Conservation (phyloP, 2,797 vertebrate genomes). For the Australoheros facetus region DNA sequence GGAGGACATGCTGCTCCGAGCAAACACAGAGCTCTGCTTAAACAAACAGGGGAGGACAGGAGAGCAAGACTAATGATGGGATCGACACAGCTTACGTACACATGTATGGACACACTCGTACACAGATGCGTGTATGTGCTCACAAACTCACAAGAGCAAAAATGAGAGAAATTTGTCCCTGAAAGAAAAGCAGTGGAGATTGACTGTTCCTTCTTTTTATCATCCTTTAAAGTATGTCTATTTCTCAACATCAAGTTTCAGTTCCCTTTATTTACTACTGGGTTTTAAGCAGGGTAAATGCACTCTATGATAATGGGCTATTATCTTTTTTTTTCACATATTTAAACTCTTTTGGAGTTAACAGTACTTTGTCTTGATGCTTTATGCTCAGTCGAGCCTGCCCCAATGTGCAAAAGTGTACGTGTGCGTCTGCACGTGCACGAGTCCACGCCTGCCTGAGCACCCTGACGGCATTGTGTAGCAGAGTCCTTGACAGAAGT, state of each 20-base stretch:
- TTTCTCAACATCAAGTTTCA: not conserved
- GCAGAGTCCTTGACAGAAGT: conserved; percentile 85
- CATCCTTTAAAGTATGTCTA: not conserved
- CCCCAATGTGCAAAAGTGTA: conserved; percentile 4
- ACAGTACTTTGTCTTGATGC: conserved; percentile 14
- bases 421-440: conserved; percentile 13
- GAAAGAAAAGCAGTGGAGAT: conserved; percentile 66
- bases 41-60: conserved; percentile 93
- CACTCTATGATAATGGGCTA: not conserved
- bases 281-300: not conserved
- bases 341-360: not conserved
- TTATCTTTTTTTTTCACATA: not conserved
- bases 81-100: conserved; percentile 81
- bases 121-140: conserved; percentile 46
- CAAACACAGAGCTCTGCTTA: conserved; percentile 86
- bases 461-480: conserved; percentile 73
- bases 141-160: conserved; percentile 52
- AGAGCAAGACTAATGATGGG: conserved; percentile 90
- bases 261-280: not conserved
- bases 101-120: conserved; percentile 46
- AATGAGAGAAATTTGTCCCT: conserved; percentile 65
- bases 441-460: conserved; percentile 47
- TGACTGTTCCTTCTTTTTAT: conserved; percentile 7
- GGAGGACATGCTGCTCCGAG: conserved; percentile 74
- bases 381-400: not conserved